phyloP scores from a whole-genome alignment of 2,113 vertebrate genomes.

The Polypterus bichir region DNA sequence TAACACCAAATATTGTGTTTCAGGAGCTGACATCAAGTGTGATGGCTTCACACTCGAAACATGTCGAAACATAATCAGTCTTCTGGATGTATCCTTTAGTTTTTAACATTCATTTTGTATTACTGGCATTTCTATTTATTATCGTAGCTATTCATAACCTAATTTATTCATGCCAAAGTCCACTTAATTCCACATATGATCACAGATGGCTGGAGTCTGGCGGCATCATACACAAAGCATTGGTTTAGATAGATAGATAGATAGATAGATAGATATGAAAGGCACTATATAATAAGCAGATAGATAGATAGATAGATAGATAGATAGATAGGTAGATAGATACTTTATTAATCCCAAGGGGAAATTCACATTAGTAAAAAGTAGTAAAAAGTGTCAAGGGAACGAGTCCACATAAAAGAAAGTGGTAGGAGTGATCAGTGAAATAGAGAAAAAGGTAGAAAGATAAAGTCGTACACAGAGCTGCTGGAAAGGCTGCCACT shows the following conservation, averaged over 20 bases:
- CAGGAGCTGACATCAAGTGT: conserved; percentile 76
- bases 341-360: no score
- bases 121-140: not conserved
- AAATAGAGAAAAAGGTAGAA: no score
- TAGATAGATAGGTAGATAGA: no score
- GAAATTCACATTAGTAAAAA: no score
- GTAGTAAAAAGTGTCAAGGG: no score
- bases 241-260: not conserved
- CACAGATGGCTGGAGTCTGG: not conserved
- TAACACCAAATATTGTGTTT: conserved; percentile 13
- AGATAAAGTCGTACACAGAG: no score
- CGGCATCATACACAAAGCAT: not conserved
- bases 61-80: conserved; percentile 69
- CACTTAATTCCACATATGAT: not conserved
- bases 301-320: no score
- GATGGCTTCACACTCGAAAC: conserved; percentile 83
- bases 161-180: not conserved
- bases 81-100: conserved; percentile 83
- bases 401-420: no score
- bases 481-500: no score
- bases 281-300: no score
- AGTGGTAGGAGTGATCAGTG: no score
- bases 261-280: not conserved
- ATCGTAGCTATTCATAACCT: not conserved
- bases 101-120: not conserved